Base-by-base conservation (phyloP, 2,797 vertebrate species). In the Choloepus didactylus region DNA sequence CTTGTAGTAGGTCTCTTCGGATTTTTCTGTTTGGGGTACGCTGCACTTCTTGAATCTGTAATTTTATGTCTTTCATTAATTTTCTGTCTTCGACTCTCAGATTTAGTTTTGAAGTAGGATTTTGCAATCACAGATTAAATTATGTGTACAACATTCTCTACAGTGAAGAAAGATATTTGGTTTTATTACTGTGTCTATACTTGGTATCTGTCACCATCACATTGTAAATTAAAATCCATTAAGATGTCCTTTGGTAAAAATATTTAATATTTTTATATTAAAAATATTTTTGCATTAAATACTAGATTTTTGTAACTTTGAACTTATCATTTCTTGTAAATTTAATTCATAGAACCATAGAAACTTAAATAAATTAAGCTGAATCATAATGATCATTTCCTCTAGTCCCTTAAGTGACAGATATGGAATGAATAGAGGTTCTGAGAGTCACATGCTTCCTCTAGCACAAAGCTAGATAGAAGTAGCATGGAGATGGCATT, bases 211-310 rank as follows among this genome's bases (percentile, higher is more conserved):
- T 77, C 75, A 84, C 35, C 62, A 69, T 72, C 64, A 25, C 35
- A 27, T 56, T 93, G 0, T 67, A 54, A 54, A n/a, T 87, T 80
- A 86, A 91, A 85, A 83, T 82, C 23, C 25, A 44, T 72, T 84
- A 70, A 54, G 75, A 70, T 35, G 0, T 80, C 80, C 3, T 44
- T 73, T 73, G 76, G 51, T 69, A 62, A 79, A 59, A 15, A 19
- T 66, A 41, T 49, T 49, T 49, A 10, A 6, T 49, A 49, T 49
- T 49, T 49, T 49, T 49, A 10, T 10, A 49, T 49, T 49, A 72
- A 64, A 29, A 93, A 23, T 89, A 56, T 60, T 76, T 95, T 79
- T 91, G 1, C 70, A 54, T 80, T 64, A 83, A 91, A 51, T 87
- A 19, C 4, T 88, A 81, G n/a, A 38, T 59, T 66, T 64, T 64